phyloP scores from a whole-genome alignment of 2,113 vertebrate species.

The Macaca nemestrina region DNA sequence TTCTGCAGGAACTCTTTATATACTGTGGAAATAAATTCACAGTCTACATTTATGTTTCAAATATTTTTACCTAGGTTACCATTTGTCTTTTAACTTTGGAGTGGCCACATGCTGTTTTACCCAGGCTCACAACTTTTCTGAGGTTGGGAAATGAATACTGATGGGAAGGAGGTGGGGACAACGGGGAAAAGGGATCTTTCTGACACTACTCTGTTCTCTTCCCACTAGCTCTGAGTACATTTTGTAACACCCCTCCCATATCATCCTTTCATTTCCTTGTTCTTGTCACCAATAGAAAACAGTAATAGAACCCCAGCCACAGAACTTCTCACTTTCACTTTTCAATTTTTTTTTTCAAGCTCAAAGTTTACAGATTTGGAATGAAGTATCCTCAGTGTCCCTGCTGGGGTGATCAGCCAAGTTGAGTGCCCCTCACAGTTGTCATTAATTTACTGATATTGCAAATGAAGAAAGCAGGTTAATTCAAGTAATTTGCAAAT shows the following conservation, averaged over 20 bases:
- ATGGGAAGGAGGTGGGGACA: not conserved
- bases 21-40: not conserved
- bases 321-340: not conserved
- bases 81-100: not conserved
- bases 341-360: not conserved
- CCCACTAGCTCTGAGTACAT: constrained; percentile 38
- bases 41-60: not conserved
- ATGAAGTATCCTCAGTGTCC: not conserved
- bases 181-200: constrained; percentile 10
- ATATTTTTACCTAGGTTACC: not conserved
- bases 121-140: not conserved
- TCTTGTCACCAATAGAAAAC: constrained; percentile 47
- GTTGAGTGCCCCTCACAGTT: not conserved
- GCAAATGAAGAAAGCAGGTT: not conserved
- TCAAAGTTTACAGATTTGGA: not conserved
- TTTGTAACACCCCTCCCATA: not conserved
- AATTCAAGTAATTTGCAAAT: not conserved
- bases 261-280: constrained; percentile 62
- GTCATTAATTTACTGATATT: not conserved
- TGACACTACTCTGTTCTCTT: not conserved
- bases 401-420: not conserved
- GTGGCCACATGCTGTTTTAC: not conserved
- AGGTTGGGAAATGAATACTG: not conserved
- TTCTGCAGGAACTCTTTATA: not conserved
- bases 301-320: not conserved